These are phyloP conservation scores for Gnathonemus echidnorhynchus DNA, from an alignment of 2,113 vertebrate species.

Conservation along the genomic window DNA sequence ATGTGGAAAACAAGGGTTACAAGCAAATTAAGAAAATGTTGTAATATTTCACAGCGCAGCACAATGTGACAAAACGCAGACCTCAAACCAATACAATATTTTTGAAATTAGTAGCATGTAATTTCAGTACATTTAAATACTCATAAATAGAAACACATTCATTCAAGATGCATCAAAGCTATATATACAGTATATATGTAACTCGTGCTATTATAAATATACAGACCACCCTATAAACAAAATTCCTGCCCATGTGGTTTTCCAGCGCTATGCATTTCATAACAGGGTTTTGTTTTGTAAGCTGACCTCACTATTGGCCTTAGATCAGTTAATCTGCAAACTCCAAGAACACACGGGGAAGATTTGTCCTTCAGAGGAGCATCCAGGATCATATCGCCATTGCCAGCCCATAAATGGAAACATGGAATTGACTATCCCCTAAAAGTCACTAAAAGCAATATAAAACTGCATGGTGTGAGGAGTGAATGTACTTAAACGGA, in stretches of 20 bases:
- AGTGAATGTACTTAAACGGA: background rate
- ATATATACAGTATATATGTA: background rate
- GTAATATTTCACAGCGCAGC: background rate
- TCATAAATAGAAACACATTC: background rate
- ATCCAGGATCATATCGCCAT: background rate
- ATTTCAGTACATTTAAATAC: background rate
- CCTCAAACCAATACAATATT: background rate
- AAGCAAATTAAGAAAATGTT: background rate
- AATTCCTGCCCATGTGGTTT: background rate
- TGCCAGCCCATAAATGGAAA: background rate
- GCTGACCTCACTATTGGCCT: background rate
- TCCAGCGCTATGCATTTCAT: background rate
- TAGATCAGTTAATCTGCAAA: background rate
- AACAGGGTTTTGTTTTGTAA: background rate
- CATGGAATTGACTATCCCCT: background rate
- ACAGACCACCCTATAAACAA: background rate
- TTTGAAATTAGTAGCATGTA: background rate
- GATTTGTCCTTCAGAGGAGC: background rate
- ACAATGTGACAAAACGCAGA: background rate
- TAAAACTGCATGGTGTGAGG: background rate
- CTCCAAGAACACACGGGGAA: background rate
- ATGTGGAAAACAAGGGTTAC: background rate
- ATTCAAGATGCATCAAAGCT: background rate
- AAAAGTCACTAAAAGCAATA: background rate
- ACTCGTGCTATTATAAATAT: background rate